Conservation (phyloP, 2,888 invertebrate genomes). For the Dorcus hopei region DNA sequence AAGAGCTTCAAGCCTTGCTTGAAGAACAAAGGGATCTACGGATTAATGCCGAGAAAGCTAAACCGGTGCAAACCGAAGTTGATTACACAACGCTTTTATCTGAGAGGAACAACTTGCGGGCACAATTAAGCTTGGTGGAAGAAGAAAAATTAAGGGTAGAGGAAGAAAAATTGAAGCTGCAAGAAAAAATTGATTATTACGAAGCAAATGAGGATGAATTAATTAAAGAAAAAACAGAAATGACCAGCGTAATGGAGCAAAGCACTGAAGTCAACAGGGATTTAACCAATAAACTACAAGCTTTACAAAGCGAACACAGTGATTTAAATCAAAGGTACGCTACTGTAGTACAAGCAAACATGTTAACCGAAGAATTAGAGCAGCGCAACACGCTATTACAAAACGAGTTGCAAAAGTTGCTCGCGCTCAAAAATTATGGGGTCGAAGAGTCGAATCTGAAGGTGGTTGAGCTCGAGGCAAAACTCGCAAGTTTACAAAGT, state of each 20-base stretch:
- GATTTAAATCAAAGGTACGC: too few relatives aligned
- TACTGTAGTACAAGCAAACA: too few relatives aligned
- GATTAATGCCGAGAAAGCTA: conserved; percentile 38
- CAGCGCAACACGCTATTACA: too few relatives aligned
- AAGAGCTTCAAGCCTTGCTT: conserved; percentile 57
- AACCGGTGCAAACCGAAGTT: conserved; percentile 30
- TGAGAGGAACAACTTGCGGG: conserved; percentile 23
- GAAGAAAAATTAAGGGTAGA: not conserved
- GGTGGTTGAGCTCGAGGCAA: too few relatives aligned
- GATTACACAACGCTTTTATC: conserved; percentile 29
- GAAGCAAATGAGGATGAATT: not conserved
- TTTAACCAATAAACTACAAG: not conserved
- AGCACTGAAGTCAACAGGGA: not conserved
- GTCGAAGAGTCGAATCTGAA: too few relatives aligned
- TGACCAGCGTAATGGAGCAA: not conserved
- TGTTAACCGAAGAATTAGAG: too few relatives aligned
- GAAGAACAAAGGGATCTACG: conserved; percentile 52
- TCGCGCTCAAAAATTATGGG: too few relatives aligned
- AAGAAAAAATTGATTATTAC: conserved; percentile 37
- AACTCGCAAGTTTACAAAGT: too few relatives aligned
- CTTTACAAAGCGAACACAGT: not conserved
- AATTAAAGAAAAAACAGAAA: conserved; percentile 3
- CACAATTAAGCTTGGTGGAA: conserved; percentile 8
- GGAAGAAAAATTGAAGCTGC: conserved; percentile 16
- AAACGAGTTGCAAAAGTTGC: too few relatives aligned